Evolutionary conservation across 2,888 invertebrate species (phyloP).

Genomic region (Cosmopolites sordidus): DNA sequence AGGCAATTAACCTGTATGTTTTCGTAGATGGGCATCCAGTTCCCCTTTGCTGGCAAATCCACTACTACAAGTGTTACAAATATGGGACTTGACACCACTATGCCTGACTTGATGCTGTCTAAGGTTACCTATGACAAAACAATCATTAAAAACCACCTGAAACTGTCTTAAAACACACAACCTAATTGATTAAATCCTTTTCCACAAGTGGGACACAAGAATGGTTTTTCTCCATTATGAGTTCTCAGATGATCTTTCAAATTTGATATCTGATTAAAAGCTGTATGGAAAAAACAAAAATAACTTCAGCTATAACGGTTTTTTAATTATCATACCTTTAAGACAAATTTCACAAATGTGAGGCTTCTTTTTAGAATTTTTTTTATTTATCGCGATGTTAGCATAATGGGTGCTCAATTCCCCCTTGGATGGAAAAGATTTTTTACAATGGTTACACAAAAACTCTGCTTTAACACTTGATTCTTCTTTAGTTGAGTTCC

Average conservation of each 20-base stretch:
- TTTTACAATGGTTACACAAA: constrained; percentile 53
- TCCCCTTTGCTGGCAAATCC: constrained; percentile 50
- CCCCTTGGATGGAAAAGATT: constrained; percentile 52
- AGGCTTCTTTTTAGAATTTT: constrained; percentile 54
- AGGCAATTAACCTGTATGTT: constrained; percentile 47
- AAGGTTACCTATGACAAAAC: constrained; percentile 37
- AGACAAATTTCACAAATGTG: constrained; percentile 57
- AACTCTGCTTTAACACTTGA: constrained; percentile 1
- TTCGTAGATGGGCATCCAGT: constrained; percentile 48
- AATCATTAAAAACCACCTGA: too few relatives aligned
- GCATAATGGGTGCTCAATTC: constrained; percentile 49
- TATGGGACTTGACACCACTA: constrained; percentile 49
- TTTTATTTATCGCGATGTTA: constrained; percentile 46
- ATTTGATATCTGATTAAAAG: constrained; percentile 51
- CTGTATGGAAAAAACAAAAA: constrained; percentile 28
- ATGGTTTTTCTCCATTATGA: constrained; percentile 49
- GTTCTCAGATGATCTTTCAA: constrained; percentile 50
- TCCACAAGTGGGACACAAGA: constrained; percentile 48
- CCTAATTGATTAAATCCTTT: constrained; percentile 51
- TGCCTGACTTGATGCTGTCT: constrained; percentile 48
- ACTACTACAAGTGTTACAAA: constrained; percentile 48
- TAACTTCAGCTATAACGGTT: neutral
- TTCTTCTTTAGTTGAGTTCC: neutral
- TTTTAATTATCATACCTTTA: constrained; percentile 47
- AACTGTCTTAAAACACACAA: too few relatives aligned